Conservation (phyloP, 2,888 invertebrate genomes). For the Nymphalis c-album region DNA sequence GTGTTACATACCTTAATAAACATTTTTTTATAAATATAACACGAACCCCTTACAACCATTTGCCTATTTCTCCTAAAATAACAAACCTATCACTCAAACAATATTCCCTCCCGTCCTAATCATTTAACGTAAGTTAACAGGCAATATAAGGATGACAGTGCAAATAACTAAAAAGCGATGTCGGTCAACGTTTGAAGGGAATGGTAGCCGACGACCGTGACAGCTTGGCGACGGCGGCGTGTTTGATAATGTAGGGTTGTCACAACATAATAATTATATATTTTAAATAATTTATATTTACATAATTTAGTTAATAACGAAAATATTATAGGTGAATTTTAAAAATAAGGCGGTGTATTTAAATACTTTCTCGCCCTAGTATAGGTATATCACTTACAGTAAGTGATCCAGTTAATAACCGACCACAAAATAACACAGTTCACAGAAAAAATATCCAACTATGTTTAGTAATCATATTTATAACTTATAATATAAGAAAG, state of each 20-base stretch:
- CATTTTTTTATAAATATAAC: too few relatives aligned
- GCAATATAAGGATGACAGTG: constrained; percentile 37
- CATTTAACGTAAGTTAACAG: constrained; percentile 18
- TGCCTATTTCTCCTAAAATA: background rate
- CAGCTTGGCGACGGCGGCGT: constrained; percentile 43
- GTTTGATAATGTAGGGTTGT: constrained; percentile 46
- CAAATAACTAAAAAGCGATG: constrained; percentile 36
- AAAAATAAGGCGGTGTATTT: too few relatives aligned
- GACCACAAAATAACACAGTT: too few relatives aligned
- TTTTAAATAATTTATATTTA: background rate
- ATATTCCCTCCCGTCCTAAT: constrained; percentile 10
- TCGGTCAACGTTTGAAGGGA: constrained; percentile 38
- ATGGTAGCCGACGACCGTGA: constrained; percentile 41
- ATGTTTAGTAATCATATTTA: too few relatives aligned
- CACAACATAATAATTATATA: background rate
- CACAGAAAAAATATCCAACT: too few relatives aligned
- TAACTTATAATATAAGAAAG: too few relatives aligned
- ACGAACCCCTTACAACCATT: background rate
- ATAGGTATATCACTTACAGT: too few relatives aligned
- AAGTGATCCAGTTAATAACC: too few relatives aligned
- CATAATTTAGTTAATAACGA: too few relatives aligned
- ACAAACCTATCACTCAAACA: constrained; percentile 4
- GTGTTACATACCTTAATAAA: too few relatives aligned
- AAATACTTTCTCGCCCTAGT: too few relatives aligned
- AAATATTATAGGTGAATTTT: too few relatives aligned